Conservation (phyloP, 2,113 vertebrate genomes). For the Lepus americanus region DNA sequence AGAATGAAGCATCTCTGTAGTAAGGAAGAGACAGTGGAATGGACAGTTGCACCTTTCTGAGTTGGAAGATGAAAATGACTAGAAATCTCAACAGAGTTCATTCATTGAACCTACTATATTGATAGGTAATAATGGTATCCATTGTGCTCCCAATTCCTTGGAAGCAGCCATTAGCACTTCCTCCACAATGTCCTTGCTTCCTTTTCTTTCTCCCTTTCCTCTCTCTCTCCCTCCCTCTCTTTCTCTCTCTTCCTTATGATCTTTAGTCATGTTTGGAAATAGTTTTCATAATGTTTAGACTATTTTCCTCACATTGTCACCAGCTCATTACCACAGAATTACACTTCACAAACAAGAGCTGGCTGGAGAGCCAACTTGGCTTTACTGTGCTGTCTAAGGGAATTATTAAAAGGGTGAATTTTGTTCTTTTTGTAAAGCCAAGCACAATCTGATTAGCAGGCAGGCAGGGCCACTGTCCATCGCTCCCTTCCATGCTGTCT, state of each 20-base stretch:
- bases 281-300: conserved; percentile 85
- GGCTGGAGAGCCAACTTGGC: conserved; percentile 84
- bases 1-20: not conserved
- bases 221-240: too few species aligned
- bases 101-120: not conserved
- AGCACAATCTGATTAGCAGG: conserved; percentile 65
- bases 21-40: not conserved
- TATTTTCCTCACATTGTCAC: conserved; percentile 86
- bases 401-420: conserved; percentile 83
- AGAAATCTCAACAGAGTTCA: not conserved
- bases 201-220: too few species aligned
- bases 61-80: not conserved
- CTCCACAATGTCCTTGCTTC: not conserved
- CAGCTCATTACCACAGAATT: conserved; percentile 88
- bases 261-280: conserved; percentile 85
- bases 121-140: not conserved
- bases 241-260: not conserved
- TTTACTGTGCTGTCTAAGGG: conserved; percentile 82
- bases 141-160: conserved; percentile 56
- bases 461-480: conserved; percentile 68
- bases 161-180: conserved; percentile 76
- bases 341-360: conserved; percentile 87
- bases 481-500: conserved; percentile 61
- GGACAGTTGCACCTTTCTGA: not conserved
- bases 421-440: conserved; percentile 82